Evolutionary conservation across 1,140 invertebrate genomes (phyloP), one percentile per base, ranked within the genome.

Genomic region (Pemphigus obesinymphae): DNA sequence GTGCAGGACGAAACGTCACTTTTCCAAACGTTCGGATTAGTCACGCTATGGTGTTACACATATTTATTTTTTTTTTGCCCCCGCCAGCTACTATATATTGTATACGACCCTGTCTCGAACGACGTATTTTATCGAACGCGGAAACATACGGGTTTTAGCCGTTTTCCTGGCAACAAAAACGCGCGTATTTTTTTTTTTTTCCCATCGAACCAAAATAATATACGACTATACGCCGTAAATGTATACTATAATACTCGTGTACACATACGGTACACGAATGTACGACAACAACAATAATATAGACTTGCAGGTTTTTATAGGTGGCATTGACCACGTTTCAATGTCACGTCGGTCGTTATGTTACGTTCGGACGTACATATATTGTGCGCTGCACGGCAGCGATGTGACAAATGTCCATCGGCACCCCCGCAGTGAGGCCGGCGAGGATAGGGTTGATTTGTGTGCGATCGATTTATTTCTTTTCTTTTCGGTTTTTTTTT

Each of bases 361-460:
- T 26, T 26, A 2, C 5, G 0, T n/a, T 66, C 43, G 43, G 66
- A 26, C 20, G 11, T 72, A 13, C 68, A 48, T n/a, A n/a, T n/a
- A n/a, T n/a, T n/a, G n/a, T n/a, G n/a, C n/a, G n/a, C n/a, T n/a
- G n/a, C n/a, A 40, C 70, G 17, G 45, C 68, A 13, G 26, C 23
- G 40, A 43, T 31, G 70, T 73, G 70, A 50, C 43, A 50, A 73
- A 73, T 31, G 58, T 29, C 58, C 10, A 34, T n/a, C 37, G 66
- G 23, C 31, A 15, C 31, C 29, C 13, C 26, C 34, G n/a, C 20
- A 29, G 26, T 34, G 26, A 40, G 11, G 66, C n/a, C 3, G 7
- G 76, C 23, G 23, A 76, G 76, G 53, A 80, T 63, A 37, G 76
- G 76, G 76, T 80, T 80, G 76, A 43, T 23, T 76, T 58, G 68